These are phyloP conservation scores for Urocitellus parryii DNA, from an alignment of 2,113 vertebrate genomes.

Conservation along the genomic window DNA sequence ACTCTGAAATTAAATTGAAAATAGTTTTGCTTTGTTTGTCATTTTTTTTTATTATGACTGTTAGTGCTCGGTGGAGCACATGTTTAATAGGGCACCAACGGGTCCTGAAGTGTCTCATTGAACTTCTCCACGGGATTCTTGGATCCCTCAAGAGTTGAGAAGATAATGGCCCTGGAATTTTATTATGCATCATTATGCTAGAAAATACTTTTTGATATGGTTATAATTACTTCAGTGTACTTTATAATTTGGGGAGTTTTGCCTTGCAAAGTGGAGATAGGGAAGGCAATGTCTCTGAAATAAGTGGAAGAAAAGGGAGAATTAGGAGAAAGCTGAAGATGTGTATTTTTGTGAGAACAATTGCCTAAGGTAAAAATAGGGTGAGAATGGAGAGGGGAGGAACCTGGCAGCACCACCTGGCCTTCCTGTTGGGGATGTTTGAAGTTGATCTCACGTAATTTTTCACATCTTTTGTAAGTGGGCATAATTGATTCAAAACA, in stretches of 20 bases:
- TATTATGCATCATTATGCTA: constrained; percentile 23
- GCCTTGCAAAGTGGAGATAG: not conserved
- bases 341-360: not conserved
- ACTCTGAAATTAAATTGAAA: constrained; percentile 13
- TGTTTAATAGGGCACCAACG: not conserved
- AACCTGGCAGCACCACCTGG: not conserved
- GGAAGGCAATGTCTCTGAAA: not conserved
- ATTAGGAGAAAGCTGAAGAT: not conserved
- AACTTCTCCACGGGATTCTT: constrained; percentile 11
- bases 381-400: not conserved
- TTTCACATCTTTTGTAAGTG: not conserved
- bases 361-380: not conserved
- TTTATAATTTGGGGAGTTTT: constrained; percentile 11
- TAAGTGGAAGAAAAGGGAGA: not conserved
- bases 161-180: not conserved
- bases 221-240: not conserved
- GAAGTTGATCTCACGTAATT: not conserved
- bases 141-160: not conserved
- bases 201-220: not conserved
- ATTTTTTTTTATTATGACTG: not conserved
- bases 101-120: not conserved
- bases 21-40: not conserved
- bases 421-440: not conserved
- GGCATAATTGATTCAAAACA: not conserved
- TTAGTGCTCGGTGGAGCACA: not conserved